Evolutionary conservation across 2,888 invertebrate species (phyloP), one percentile per base, ranked within the genome.

Genomic region (Hemaris fuciformis): DNA sequence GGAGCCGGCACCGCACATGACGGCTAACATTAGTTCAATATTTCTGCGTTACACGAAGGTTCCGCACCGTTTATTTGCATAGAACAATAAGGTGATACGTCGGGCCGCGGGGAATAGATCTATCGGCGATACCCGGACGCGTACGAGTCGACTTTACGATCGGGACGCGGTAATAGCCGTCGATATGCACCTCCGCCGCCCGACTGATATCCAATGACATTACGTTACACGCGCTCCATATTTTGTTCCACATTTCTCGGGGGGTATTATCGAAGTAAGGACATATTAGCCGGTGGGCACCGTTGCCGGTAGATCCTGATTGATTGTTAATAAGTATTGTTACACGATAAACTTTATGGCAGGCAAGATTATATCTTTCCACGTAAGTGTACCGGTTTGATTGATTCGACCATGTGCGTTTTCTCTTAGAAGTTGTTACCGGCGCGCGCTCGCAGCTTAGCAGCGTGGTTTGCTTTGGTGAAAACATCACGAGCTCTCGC

Each of bases 1-100:
- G 66, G 67, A 74, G 68, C 79, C 80, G 84, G 83, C 86, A 82
- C 76, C 76, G 74, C 75, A 81, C 83, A 85, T 85, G 84, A 85
- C 80, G 74, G 75, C 78, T 71, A 71, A 76, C 77, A 82, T 85
- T 83, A 83, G 72, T 76, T 77, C 78, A 72, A 83, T 83, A 83
- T 81, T 81, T 81, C 75, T 74, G 75, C 68, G 72, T 73, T 76
- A 70, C 73, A 68, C 71, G 68, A 64, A 75, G 69, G 65, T 66
- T 72, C 72, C 73, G 67, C 80, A 78, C 79, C 74, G 74, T 80
- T 77, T 84, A 84, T 83, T 84, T 77, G 79, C 79, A 74, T 78
- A 81, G 81, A 82, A 85, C 83, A 85, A 85, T 88, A 83, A 83
- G 84, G 82, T 80, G 77, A 84, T 82, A 79, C 79, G 72, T 78